phyloP scores from a whole-genome alignment of 2,797 vertebrate genomes.

The Aselliscus stoliczkanus region DNA sequence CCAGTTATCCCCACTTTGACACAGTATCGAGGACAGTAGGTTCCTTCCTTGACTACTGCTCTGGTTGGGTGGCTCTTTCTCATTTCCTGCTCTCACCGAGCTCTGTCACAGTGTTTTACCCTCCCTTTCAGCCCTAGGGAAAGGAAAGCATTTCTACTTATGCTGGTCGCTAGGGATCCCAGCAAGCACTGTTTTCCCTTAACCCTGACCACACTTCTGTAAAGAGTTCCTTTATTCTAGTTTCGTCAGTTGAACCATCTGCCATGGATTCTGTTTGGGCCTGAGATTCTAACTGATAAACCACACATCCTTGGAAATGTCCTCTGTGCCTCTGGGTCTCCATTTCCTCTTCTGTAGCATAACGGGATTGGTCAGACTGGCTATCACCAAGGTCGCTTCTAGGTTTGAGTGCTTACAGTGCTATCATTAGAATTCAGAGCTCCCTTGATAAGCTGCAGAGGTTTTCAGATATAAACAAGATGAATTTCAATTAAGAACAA shows the following conservation, averaged over 20 bases:
- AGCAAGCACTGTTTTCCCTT: neutral
- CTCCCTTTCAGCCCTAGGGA: neutral
- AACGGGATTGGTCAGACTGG: neutral
- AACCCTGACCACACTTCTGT: neutral
- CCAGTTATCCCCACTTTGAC: neutral
- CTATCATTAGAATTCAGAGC: neutral
- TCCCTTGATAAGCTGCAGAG: neutral
- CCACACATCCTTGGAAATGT: neutral
- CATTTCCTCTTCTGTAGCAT: neutral
- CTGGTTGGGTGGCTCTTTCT: neutral
- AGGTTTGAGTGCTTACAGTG: neutral
- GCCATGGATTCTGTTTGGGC: neutral
- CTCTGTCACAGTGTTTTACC: neutral
- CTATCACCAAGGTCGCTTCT: neutral
- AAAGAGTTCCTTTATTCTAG: neutral
- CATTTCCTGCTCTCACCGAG: neutral
- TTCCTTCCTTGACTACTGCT: neutral
- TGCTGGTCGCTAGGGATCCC: neutral
- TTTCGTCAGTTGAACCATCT: neutral
- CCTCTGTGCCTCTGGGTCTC: neutral
- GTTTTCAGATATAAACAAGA: conserved; percentile 40
- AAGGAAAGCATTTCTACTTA: neutral
- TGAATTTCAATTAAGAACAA: conserved; percentile 50
- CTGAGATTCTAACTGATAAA: neutral
- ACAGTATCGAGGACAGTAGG: too few species aligned